These are phyloP conservation scores for Drosophila robusta DNA, from an alignment of 2,888 invertebrate genomes.

Conservation along the genomic window DNA sequence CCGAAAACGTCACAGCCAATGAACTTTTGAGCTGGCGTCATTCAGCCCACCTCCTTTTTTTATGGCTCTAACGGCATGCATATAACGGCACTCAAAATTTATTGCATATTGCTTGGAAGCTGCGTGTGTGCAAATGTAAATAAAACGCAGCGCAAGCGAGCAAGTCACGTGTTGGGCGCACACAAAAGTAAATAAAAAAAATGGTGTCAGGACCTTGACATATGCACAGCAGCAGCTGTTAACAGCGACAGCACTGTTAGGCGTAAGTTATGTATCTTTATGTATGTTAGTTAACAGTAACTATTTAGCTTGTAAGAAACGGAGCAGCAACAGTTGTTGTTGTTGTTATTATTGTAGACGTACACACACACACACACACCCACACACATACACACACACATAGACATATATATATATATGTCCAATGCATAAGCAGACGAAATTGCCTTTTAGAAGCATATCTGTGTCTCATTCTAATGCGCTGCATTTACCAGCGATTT, in stretches of 20 bases:
- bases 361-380: constrained; percentile 7
- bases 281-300: constrained; percentile 38
- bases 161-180: constrained; percentile 44
- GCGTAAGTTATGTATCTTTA: constrained; percentile 53
- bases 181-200: constrained; percentile 9
- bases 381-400: not conserved
- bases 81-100: constrained; percentile 29
- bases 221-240: constrained; percentile 12
- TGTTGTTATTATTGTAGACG: constrained; percentile 61
- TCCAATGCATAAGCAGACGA: constrained; percentile 65
- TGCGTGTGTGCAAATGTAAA: constrained; percentile 54
- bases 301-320: constrained; percentile 19
- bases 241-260: constrained; percentile 34
- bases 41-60: not conserved
- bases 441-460: constrained; percentile 37
- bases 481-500: constrained; percentile 21
- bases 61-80: constrained; percentile 5
- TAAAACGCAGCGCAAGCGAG: constrained; percentile 8
- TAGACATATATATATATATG: constrained; percentile 29
- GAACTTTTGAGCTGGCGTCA: constrained; percentile 11
- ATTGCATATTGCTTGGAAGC: constrained; percentile 32
- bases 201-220: constrained; percentile 76
- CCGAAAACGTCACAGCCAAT: constrained; percentile 15
- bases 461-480: constrained; percentile 30
- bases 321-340: constrained; percentile 58